Percentiles rank a stretch among this genome's conserved stretches.
These are phyloP conservation scores for Gambusia affinis DNA, from an alignment of 2,113 vertebrate genomes.

Conservation along the genomic window DNA sequence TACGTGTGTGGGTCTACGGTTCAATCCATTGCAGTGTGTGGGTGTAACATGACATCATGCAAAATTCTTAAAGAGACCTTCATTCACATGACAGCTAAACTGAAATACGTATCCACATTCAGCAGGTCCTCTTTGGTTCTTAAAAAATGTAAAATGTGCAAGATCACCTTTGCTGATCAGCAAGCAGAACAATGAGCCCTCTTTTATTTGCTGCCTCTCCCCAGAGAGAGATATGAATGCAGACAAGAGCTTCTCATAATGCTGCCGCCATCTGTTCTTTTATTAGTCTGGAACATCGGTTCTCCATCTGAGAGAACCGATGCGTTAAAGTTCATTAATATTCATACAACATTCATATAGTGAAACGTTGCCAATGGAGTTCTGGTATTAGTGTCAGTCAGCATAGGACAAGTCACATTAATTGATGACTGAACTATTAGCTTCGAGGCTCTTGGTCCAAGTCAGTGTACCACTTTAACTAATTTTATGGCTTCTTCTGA, in stretches of 20 bases:
- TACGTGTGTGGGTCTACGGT: not conserved
- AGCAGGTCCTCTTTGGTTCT: not conserved
- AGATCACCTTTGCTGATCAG: constrained; percentile 54
- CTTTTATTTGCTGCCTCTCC: constrained; percentile 42
- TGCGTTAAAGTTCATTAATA: constrained; percentile 67
- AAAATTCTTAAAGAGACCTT: not conserved
- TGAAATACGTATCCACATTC: not conserved
- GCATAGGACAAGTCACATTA: constrained; percentile 59
- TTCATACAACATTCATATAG: constrained; percentile 68
- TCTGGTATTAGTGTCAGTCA: constrained; percentile 56
- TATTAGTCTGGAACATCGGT: constrained; percentile 71
- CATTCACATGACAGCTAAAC: not conserved
- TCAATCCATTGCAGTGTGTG: not conserved
- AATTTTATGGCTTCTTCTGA: constrained; percentile 18
- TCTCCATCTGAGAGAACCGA: constrained; percentile 34
- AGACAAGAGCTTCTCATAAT: constrained; percentile 65
- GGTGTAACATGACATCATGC: not conserved
- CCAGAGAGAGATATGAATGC: constrained; percentile 65
- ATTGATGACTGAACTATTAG: constrained; percentile 69
- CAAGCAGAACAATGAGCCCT: constrained; percentile 49
- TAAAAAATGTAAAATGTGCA: constrained; percentile 29
- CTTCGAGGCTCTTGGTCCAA: constrained; percentile 24
- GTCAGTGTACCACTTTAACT: constrained; percentile 47
- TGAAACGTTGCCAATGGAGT: constrained; percentile 59
- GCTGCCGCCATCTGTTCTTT: constrained; percentile 72